Evolutionary conservation across 2,797 vertebrate species (phyloP).

Genomic region (Channa striata): DNA sequence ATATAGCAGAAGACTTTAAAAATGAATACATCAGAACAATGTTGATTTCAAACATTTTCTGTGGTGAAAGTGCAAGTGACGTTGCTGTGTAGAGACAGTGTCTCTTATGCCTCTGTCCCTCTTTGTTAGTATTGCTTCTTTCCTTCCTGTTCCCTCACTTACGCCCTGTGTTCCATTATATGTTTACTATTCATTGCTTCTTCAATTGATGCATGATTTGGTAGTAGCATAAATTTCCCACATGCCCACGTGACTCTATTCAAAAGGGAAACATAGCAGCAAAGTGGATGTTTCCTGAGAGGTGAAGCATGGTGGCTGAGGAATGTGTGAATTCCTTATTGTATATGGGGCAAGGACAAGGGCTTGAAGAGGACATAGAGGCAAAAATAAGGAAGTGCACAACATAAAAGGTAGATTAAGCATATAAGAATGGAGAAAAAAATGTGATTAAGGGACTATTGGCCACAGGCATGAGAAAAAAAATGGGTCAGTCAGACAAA

Average conservation of each 20-base stretch:
- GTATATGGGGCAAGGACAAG: conserved; percentile 45
- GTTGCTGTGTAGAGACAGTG: conserved; percentile 19
- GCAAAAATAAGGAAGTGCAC: conserved; percentile 6
- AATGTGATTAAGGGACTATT: not conserved
- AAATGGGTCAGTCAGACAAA: conserved; percentile 13
- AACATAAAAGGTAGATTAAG: not conserved
- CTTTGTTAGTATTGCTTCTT: not conserved
- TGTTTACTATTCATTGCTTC: conserved; percentile 20
- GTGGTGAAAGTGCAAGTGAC: conserved; percentile 35
- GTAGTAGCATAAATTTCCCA: conserved; percentile 35
- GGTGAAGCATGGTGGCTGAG: conserved; percentile 48
- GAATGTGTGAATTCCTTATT: conserved; percentile 72
- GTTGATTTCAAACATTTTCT: not conserved
- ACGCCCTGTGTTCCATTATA: conserved; percentile 10
- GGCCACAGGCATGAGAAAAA: conserved; percentile 6
- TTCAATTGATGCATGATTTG: conserved; percentile 42
- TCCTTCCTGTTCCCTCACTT: not conserved
- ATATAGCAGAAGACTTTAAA: not conserved
- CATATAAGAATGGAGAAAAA: not conserved
- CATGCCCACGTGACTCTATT: conserved; percentile 33
- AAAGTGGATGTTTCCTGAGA: conserved; percentile 67
- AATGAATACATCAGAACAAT: not conserved
- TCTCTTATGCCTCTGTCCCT: conserved; percentile 28
- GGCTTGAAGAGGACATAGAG: conserved; percentile 11
- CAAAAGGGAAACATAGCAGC: conserved; percentile 29